These are phyloP conservation scores for Tangara arthus DNA, from an alignment of 2,797 vertebrate species.

Conservation along the genomic window DNA sequence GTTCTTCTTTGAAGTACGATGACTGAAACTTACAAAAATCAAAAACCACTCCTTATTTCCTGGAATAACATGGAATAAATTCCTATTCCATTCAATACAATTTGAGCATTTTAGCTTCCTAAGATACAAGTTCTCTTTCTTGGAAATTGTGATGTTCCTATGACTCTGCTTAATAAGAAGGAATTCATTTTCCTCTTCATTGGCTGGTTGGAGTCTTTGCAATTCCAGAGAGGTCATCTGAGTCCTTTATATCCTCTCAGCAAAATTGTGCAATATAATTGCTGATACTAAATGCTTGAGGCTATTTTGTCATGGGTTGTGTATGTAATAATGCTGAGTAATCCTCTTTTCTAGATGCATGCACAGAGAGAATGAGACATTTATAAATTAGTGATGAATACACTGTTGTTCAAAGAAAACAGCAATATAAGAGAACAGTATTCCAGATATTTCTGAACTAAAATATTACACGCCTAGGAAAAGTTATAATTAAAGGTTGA, in stretches of 20 bases:
- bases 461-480: background rate
- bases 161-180: background rate
- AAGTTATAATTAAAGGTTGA: background rate
- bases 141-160: conserved; percentile 10
- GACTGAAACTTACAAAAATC: background rate
- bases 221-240: background rate
- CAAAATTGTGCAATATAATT: conserved; percentile 5
- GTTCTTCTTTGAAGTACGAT: background rate
- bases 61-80: background rate
- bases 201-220: background rate
- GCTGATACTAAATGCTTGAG: background rate
- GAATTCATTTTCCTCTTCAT: conserved; percentile 15
- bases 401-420: background rate
- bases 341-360: background rate
- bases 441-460: background rate
- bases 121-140: background rate
- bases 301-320: background rate
- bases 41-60: background rate
- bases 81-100: background rate
- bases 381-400: background rate
- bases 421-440: background rate
- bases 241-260: background rate
- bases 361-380: background rate
- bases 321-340: background rate
- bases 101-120: conserved; percentile 2